Base-by-base conservation (phyloP, 2,797 vertebrate species). In the Xenops minutus region DNA sequence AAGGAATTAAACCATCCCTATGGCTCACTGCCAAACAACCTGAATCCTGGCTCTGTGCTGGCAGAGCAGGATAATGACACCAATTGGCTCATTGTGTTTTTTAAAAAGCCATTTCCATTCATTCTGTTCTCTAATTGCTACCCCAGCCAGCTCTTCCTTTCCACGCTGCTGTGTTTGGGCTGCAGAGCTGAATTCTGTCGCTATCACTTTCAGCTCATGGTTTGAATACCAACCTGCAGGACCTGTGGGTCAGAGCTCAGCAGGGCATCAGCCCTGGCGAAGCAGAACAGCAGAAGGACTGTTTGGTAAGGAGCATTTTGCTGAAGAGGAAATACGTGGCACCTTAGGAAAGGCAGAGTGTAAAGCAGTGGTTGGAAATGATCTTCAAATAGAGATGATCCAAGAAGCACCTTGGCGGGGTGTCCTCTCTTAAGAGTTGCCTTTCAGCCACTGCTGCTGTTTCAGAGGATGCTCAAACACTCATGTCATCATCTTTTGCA, bases 41-140 rank as follows among this genome's bases (percentile, higher is more conserved):
- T 88, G 63, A 91, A 64, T 48, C 41, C 77, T 80, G 55, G 52
- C 46, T 93, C 36, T 46, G 23, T n/a, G 46, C 68, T 68, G 55
- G 39, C 62, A 69, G 52, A 56, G 55, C 7, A 21, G 36, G 54
- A 90, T 95, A 95, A 93, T 89, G 84, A 89, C 64, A 94, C 49
- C 85, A 91, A 95, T 48, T 93, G 85, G 61, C 48, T 95, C 62
- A 77, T 19, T 68, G n/a, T 82, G 41, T 91, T 89, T 41, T 59
- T 30, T 61, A 30, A 88, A 90, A 82, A 93, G 51, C 37, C 49
- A 63, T 76, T 89, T 83, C 66, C 64, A 56, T 66, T 89, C 22
- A 48, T 79, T 69, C 48, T 66, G 52, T 6, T 54, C 36, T 81
- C 69, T 84, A 58, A 91, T 66, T 94, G 71, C 19, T 90, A 22